phyloP scores from a whole-genome alignment of 1,140 invertebrate species.

The Sinonovacula constricta region DNA sequence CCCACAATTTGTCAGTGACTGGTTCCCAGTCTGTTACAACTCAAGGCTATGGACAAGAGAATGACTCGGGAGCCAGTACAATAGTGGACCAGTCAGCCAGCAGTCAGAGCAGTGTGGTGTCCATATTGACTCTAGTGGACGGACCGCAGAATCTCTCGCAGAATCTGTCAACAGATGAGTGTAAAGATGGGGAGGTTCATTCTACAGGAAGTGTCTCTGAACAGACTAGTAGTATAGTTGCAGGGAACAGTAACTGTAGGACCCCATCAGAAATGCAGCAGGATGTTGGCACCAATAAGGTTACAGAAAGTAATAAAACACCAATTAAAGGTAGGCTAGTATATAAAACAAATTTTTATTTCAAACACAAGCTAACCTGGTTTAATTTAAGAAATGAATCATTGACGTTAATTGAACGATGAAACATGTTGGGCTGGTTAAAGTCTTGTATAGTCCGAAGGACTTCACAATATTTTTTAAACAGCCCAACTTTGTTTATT shows the following conservation, averaged over 20 bases:
- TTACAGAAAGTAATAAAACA: conserved; percentile 11
- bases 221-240: neutral
- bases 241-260: too few species aligned
- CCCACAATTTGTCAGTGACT: too few species aligned
- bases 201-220: neutral
- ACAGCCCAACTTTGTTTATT: too few species aligned
- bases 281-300: neutral
- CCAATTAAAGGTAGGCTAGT: neutral
- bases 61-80: conserved; percentile 47
- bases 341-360: neutral
- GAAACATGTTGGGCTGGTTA: too few species aligned
- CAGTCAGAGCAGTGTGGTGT: conserved; percentile 42
- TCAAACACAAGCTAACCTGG: too few species aligned
- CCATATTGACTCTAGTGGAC: conserved; percentile 38
- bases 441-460: too few species aligned
- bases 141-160: conserved; percentile 39
- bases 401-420: too few species aligned
- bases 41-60: conserved; percentile 28
- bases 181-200: neutral
- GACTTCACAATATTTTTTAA: too few species aligned
- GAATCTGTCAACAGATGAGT: conserved; percentile 23
- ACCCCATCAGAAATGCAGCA: too few species aligned
- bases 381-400: too few species aligned
- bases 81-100: conserved; percentile 47
- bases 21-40: too few species aligned